Percentiles rank a stretch among this genome's conserved stretches.
phyloP scores from a whole-genome alignment of 2,888 invertebrate species.

The Ectemnius continuus region DNA sequence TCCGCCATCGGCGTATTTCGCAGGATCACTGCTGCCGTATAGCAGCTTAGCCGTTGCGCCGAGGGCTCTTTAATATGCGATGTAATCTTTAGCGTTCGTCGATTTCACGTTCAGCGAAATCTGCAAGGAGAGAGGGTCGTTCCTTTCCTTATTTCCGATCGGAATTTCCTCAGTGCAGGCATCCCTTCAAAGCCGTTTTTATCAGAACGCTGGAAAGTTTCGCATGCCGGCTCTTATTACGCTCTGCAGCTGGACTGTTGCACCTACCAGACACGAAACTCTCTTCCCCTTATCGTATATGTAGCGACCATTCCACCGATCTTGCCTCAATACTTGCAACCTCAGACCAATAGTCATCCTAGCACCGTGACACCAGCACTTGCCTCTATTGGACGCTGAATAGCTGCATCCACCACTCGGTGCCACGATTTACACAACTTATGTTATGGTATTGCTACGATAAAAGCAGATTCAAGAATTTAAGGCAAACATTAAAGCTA shows the following conservation, averaged over 20 bases:
- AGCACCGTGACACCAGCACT: no score
- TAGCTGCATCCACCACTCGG: no score
- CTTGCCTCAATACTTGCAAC: constrained; percentile 9
- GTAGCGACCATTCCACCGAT: constrained; percentile 40
- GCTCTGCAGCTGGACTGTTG: constrained; percentile 6
- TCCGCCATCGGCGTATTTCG: constrained; percentile 3
- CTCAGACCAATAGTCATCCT: no score
- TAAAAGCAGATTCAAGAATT: no score
- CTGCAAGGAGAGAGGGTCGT: constrained; percentile 25
- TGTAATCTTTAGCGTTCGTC: constrained; percentile 19
- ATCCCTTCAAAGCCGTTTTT: constrained; percentile 30
- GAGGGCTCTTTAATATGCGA: constrained; percentile 18
- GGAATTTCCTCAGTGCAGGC: constrained; percentile 9
- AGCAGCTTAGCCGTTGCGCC: not conserved
- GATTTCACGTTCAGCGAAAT: constrained; percentile 31
- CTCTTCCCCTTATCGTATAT: constrained; percentile 28
- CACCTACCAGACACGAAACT: constrained; percentile 31
- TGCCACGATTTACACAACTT: no score
- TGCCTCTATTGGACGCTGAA: no score
- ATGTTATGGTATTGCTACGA: no score
- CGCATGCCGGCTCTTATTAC: constrained; percentile 46
- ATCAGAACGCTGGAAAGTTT: constrained; percentile 47
- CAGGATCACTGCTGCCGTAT: not conserved
- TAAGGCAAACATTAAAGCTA: no score
- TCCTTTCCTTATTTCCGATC: constrained; percentile 35